Evolutionary conservation across 2,113 vertebrate species (phyloP), one percentile per base, ranked within the genome.

Genomic region (Numenius arquata): DNA sequence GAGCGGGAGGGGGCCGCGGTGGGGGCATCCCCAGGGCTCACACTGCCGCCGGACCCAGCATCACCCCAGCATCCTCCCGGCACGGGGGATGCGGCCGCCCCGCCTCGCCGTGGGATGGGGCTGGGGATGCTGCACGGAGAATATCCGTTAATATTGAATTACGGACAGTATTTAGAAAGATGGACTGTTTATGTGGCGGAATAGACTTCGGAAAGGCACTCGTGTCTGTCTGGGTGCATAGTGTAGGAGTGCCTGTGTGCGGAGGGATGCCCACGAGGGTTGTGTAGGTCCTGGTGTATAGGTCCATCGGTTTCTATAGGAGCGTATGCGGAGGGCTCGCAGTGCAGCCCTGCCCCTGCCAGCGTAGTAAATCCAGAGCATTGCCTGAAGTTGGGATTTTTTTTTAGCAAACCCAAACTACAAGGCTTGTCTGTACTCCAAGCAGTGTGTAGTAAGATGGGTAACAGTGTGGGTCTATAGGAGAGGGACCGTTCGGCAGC

Each of bases 191-290:
- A 3, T 1, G 8, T 1, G 15, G 36, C 2, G 48, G 63, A 11
- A 23, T 0, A 32, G 74, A 1, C 53, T 22, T 9, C 27, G 11
- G 68, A n/a, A 68, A 21, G 65, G 53, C 32, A 3, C 43, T 18
- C 1, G 34, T 38, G 68, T 8, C 56, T 2, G 1, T 16, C 26
- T 3, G 62, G 68, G 3, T 15, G 71, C 30, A 0, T 1, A 7
- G 50, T 0, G 27, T 13, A 2, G 52, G 23, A 4, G 27, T 7
- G 32, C 3, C 19, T 18, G 59, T 2, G 2, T 11, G 2, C 45
- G 3, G 73, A 32, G 72, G 50, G 38, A 3, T 32, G 62, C 47
- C 27, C 8, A 3, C 1, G 4, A 6, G 30, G 1, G 70, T 5
- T 5, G 62, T 3, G 2, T 2, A 14, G 76, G 13, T 26, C 27